Base-by-base conservation (phyloP, 2,113 vertebrate genomes). In the Maccullochella peelii region DNA sequence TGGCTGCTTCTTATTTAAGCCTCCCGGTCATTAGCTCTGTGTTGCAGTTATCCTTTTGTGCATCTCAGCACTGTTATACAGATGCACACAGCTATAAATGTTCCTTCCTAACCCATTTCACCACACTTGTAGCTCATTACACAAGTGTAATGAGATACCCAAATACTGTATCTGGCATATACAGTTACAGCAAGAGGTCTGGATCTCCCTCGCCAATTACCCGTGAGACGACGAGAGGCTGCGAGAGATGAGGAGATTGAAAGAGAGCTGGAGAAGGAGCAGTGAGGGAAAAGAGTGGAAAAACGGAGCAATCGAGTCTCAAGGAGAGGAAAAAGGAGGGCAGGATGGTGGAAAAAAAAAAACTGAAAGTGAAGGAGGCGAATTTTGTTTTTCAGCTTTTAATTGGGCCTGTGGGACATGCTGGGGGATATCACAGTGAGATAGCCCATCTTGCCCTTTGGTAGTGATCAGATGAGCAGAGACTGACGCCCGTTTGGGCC, bases 371-470 rank as follows among this genome's bases (percentile, higher is more conserved):
- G 70, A 86, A 77, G 14, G 30, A 74, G 72, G 61, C 1, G 38
- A 75, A 77, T 84, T 71, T 54, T 81, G 50, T 86, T 88, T 82
- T 89, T 84, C 74, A 30, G 80, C 54, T 78, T 85, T 86, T 92
- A 93, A 92, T 93, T 92, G 89, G 88, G 79, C 87, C 89, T 83
- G 63, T 78, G 78, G 81, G 91, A 76, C 73, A 33, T 33, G 73
- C 79, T 77, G 77, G 57, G 78, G 79, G 82, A 78, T 71, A 72
- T 73, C 84, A 77, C 82, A 81, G 63, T n/a, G 30, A 86, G 77
- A 86, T 79, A 82, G 73, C 67, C 82, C 66, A 71, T 82, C 62
- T 54, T 73, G 49, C 47, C 66, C 67, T 84, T 86, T 85, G 75
- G 82, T 87, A 66, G 68, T 69, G 73, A 89, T 90, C 76, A 78